Conservation (phyloP, 2,113 vertebrate genomes). For the Hemiprocne comata region DNA sequence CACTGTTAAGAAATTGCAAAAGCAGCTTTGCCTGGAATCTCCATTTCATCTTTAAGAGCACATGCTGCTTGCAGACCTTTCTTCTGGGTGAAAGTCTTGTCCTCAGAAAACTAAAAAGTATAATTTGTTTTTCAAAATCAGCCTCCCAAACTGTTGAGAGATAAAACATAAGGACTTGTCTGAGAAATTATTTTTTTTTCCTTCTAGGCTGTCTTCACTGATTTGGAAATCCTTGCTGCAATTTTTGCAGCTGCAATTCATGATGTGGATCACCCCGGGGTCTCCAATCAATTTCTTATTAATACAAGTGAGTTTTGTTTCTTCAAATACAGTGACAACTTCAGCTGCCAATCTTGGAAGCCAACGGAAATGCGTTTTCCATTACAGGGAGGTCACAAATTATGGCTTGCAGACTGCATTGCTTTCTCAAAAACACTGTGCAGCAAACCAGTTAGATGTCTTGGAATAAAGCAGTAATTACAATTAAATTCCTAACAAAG, state of each 20-base stretch:
- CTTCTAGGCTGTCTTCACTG: slow-evolving; percentile 93
- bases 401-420: background rate
- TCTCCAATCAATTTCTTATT: slow-evolving; percentile 99
- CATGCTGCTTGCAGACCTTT: background rate
- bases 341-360: background rate
- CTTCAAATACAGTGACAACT: background rate
- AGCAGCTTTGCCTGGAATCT: background rate
- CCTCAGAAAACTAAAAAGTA: background rate
- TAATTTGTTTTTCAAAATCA: background rate
- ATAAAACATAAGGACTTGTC: background rate
- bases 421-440: background rate
- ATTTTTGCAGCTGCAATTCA: slow-evolving; percentile 98
- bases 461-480: background rate
- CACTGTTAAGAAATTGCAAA: background rate
- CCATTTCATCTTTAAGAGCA: background rate
- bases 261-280: slow-evolving; percentile 97
- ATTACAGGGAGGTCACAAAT: background rate
- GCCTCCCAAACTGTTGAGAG: background rate
- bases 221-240: slow-evolving; percentile 95
- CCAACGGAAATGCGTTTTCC: background rate
- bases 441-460: background rate
- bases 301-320: slow-evolving; percentile 91
- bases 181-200: background rate
- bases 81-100: background rate
- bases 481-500: background rate